Base-by-base conservation (phyloP, 2,888 invertebrate species). In the Congeria kusceri region DNA sequence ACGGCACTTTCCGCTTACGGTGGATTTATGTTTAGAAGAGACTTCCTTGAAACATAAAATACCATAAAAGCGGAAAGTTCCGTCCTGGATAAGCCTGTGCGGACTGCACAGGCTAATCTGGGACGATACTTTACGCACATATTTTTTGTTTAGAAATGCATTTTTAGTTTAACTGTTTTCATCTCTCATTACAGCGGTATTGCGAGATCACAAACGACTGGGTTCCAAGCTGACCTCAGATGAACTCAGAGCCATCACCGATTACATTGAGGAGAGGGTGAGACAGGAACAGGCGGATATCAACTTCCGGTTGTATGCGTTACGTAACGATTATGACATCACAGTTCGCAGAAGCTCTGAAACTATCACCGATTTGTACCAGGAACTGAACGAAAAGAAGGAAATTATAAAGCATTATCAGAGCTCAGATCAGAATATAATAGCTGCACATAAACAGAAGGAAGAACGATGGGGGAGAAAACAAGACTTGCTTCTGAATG, bases 191-290 rank as follows among this genome's bases (percentile, higher is more conserved):
- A 62, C 75, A 87, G 87, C 62, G 32, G 61, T 87, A 23, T 78
- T 87, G n/a, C 80, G 87, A 0, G 86, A 84, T 56, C 76, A 87
- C 66, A 83, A 80, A 53, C 75, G 87, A 18, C 68, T 87, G 11
- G 82, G 86, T 9, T 71, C 81, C n/a, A 87, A 87, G 44, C 71
- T 87, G 32, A 87, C 87, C 1, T 80, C 84, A 32, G 87, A 86
- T 64, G 87, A 87, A 71, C 66, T 86, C 39, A 73, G 77, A 25
- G 84, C 86, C 3, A 73, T 87, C 20, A 70, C 82, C 13, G 77
- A 80, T n/a, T 87, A 82, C 63, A 80, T 87, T 5, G 83, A 84
- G 13, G 77, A 87, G 29, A 72, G 86, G 27, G 47, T 87, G 15
- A 61, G 76, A 11, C 78, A 79, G 23, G 87, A 87, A 57, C 83